These are phyloP conservation scores for Drosophila obscura DNA, from an alignment of 1,140 invertebrate species.

Conservation along the genomic window DNA sequence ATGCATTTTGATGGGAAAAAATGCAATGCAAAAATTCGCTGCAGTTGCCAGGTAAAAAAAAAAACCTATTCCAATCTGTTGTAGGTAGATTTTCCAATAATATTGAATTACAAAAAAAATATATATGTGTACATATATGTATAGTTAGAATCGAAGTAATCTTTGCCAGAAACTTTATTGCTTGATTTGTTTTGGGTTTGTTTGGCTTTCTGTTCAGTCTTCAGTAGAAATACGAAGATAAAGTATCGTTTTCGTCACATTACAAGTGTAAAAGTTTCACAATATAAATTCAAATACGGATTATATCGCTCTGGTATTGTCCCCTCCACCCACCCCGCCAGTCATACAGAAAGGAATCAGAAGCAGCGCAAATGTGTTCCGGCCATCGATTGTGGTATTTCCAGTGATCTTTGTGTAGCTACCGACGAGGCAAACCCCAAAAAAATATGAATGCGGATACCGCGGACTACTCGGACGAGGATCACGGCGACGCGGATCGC, in stretches of 20 bases:
- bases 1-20: constrained; percentile 56
- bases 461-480: constrained; percentile 90
- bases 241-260: constrained; percentile 46
- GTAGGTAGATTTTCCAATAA: constrained; percentile 83
- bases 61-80: constrained; percentile 85
- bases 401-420: not conserved
- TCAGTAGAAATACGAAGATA: constrained; percentile 61
- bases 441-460: constrained; percentile 91
- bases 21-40: no score
- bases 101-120: not conserved
- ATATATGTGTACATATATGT: no score
- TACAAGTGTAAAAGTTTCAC: constrained; percentile 30
- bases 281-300: constrained; percentile 8
- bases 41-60: not conserved
- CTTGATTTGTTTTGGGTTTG: not conserved
- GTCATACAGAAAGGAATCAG: no score
- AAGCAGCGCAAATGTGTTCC: constrained; percentile 1
- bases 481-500: constrained; percentile 94
- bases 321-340: not conserved
- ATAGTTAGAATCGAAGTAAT: no score
- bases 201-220: constrained; percentile 45
- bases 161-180: no score
- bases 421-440: not conserved
- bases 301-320: constrained; percentile 2
- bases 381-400: not conserved